A percentile compares a stretch with the other conserved stretches of the same genome.
phyloP scores from a whole-genome alignment of 2,797 vertebrate genomes.

The Phaenicophaeus curvirostris region DNA sequence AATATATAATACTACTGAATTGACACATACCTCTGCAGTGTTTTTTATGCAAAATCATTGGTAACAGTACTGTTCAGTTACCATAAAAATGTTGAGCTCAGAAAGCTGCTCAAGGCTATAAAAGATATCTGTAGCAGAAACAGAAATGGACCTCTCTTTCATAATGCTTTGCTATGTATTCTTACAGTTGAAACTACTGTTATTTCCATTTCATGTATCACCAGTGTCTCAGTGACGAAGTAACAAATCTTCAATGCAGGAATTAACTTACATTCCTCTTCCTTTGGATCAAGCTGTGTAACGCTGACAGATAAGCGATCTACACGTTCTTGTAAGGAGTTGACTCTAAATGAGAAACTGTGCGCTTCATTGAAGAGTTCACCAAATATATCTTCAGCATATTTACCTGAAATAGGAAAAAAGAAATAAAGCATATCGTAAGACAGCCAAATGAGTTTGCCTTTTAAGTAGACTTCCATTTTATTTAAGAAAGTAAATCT shows the following conservation, averaged over 20 bases:
- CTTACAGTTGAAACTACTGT: background rate
- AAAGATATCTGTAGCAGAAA: background rate
- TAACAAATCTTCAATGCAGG: background rate
- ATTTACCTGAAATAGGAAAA: slow-evolving; percentile 87
- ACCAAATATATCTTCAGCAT: slow-evolving; percentile 98
- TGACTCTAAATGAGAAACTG: slow-evolving; percentile 97
- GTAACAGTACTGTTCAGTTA: background rate
- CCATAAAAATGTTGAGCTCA: background rate
- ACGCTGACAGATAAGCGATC: slow-evolving; percentile 97
- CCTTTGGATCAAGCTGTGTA: slow-evolving; percentile 97
- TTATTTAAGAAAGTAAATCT: background rate
- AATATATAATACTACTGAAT: background rate
- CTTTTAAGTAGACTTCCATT: background rate
- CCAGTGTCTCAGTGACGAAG: background rate
- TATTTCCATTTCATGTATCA: background rate
- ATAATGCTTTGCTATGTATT: background rate
- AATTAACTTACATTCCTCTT: slow-evolving; percentile 92
- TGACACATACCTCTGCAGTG: background rate
- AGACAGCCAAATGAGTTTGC: background rate
- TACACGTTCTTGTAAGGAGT: slow-evolving; percentile 96
- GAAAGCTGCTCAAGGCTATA: background rate
- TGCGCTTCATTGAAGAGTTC: slow-evolving; percentile 98
- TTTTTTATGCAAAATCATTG: background rate
- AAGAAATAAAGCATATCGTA: background rate
- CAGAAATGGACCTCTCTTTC: background rate